A percentile compares a stretch with the other conserved stretches of the same genome.
phyloP scores from a whole-genome alignment of 1,140 invertebrate genomes.

The Ceratina japonica region DNA sequence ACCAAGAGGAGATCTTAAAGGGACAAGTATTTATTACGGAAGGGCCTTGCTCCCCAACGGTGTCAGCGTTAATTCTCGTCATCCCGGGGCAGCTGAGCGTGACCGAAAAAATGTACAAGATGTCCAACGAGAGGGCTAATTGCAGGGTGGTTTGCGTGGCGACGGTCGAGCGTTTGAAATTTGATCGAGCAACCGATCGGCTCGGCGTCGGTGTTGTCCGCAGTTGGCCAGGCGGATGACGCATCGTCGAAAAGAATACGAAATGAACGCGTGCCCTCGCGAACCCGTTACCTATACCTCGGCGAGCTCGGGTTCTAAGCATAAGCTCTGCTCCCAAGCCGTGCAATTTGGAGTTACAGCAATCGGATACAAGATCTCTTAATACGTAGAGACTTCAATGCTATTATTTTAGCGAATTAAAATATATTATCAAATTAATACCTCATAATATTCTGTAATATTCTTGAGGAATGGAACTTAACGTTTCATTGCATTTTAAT shows the following conservation, averaged over 20 bases:
- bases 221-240: constrained; percentile 63
- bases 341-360: neutral
- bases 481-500: too few relatives aligned
- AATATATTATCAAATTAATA: too few relatives aligned
- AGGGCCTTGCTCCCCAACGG: neutral
- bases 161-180: constrained; percentile 51
- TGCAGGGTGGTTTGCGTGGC: constrained; percentile 41
- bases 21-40: constrained; percentile 32
- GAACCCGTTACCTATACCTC: constrained; percentile 60
- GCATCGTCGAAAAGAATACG: constrained; percentile 68
- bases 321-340: constrained; percentile 37
- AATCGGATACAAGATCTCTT: too few relatives aligned
- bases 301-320: constrained; percentile 19
- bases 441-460: too few relatives aligned
- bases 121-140: constrained; percentile 19
- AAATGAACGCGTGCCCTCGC: constrained; percentile 62
- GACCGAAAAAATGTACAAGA: constrained; percentile 41
- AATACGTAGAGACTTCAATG: too few relatives aligned
- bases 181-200: constrained; percentile 53
- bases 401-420: too few relatives aligned
- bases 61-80: constrained; percentile 34
- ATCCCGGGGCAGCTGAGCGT: constrained; percentile 22
- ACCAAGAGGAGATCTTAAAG: constrained; percentile 6
- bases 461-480: too few relatives aligned
- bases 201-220: constrained; percentile 39